A percentile compares a stretch with the other conserved stretches of the same genome.
Conservation (phyloP, 1,140 invertebrate species). For the Apocrypta bakeri region DNA sequence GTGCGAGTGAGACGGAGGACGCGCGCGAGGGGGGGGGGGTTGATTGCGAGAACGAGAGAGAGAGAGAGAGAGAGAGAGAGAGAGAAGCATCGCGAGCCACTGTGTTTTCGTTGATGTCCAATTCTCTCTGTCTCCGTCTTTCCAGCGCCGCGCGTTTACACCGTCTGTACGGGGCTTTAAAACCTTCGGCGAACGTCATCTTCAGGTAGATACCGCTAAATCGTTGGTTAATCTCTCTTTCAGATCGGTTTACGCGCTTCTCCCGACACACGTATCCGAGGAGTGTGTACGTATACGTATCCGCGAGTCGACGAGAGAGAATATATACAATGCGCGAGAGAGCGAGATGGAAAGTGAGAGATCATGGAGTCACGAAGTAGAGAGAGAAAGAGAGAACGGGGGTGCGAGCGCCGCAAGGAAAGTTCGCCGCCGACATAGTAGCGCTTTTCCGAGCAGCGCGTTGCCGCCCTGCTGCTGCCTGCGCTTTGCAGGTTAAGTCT, state of each 20-base stretch:
- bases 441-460: background rate
- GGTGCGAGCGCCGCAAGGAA: conserved; percentile 42
- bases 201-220: too few relatives aligned
- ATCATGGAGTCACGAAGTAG: conserved; percentile 34
- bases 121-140: too few relatives aligned
- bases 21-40: too few relatives aligned
- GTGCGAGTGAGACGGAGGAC: background rate
- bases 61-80: background rate
- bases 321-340: background rate
- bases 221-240: too few relatives aligned
- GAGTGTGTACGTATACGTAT: background rate
- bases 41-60: background rate
- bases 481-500: conserved; percentile 64
- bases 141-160: too few relatives aligned
- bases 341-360: conserved; percentile 29
- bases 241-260: too few relatives aligned
- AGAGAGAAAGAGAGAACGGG: conserved; percentile 39
- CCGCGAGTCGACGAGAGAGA: background rate
- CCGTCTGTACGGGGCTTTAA: too few relatives aligned
- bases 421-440: conserved; percentile 61
- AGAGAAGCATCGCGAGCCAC: too few relatives aligned
- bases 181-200: too few relatives aligned
- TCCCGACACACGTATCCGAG: too few relatives aligned
- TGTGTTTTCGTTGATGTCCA: background rate
- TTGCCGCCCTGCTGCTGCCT: background rate